Evolutionary conservation across 2,888 invertebrate genomes (phyloP), one percentile per base, ranked within the genome.

Genomic region (Netelia inedita): DNA sequence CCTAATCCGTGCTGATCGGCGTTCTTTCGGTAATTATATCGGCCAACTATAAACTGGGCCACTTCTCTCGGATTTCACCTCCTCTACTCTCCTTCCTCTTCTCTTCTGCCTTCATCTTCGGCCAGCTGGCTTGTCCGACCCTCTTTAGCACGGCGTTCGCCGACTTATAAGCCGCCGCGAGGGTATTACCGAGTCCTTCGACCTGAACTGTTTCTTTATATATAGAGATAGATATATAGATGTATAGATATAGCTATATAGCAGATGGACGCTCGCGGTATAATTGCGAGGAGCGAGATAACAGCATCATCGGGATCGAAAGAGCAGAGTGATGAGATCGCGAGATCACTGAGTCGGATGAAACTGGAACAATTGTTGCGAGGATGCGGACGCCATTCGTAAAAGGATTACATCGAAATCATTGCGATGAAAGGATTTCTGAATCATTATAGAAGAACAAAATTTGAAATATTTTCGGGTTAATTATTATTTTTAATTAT

Each of bases 11-110:
- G 72, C 65, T 46, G 65, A 68, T 84, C 76, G 72, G 59, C 55
- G 41, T 66, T 71, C 76, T 63, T 84, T 84, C 72, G 63, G 61
- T 78, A 84, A 84, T 81, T 84, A 81, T 81, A 84, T 84, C 84
- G 68, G 28, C 69, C 63, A 82, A 74, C 69, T 35, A 43, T 50
- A 81, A 84, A 84, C 73, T 73, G 84, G 81, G 81, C 61, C 81
- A 84, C 63, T 81, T 78, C 73, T 46, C 43, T 78, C 43, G 21
- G 76, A 78, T 84, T 84, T 81, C 81, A 84, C 81, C 76, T 78
- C 68, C 68, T 78, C 66, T 41, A 55, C 55, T 21, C 63, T 59
- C 50, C 43, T 35, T 28, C 55, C 53, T 63, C 19, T 61, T 61
- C 35, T 71, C 53, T 71, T 50, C 63, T 50, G 53, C 46, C 55